Evolutionary conservation across 2,888 invertebrate genomes (phyloP).

Genomic region (Amblyjoppa fuscipennis): DNA sequence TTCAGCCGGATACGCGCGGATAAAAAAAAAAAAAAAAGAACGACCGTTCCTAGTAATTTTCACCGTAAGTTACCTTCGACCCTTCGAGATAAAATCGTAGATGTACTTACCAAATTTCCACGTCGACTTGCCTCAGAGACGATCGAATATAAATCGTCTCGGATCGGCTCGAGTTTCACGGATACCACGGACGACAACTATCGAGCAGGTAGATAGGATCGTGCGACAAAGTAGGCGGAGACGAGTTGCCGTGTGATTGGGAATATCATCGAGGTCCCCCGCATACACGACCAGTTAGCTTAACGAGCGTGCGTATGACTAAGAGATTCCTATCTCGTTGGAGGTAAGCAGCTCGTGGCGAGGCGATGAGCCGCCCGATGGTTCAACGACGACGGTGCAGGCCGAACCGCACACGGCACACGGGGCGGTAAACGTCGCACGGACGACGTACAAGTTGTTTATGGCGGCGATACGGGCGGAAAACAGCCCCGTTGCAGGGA

Average conservation of each 20-base stretch:
- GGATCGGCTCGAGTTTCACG: slow-evolving; percentile 1
- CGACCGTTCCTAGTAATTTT: neutral
- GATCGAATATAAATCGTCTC: neutral
- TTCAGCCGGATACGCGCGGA: neutral
- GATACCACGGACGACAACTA: neutral
- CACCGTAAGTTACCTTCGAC: neutral
- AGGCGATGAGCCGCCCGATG: slow-evolving; percentile 53
- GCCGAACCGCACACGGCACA: slow-evolving; percentile 66
- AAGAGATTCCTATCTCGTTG: slow-evolving; percentile 77
- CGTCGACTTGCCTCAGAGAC: neutral
- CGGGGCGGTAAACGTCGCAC: slow-evolving; percentile 72
- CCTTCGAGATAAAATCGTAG: neutral
- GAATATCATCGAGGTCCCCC: slow-evolving; percentile 72
- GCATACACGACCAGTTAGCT: slow-evolving; percentile 73
- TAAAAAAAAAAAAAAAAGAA: neutral
- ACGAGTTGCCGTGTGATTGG: slow-evolving; percentile 71
- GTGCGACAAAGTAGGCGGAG: slow-evolving; percentile 25
- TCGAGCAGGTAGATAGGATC: neutral
- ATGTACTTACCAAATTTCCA: slow-evolving; percentile 11
- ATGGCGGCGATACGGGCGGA: slow-evolving; percentile 77
- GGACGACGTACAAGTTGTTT: slow-evolving; percentile 78
- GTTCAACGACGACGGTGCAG: slow-evolving; percentile 52
- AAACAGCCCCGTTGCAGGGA: slow-evolving; percentile 42
- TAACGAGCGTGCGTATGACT: slow-evolving; percentile 78
- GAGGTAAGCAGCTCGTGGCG: slow-evolving; percentile 7